A percentile compares a stretch with the other conserved stretches of the same genome.
Evolutionary conservation across 2,888 invertebrate species (phyloP).

Genomic region (Drosophila atripex): DNA sequence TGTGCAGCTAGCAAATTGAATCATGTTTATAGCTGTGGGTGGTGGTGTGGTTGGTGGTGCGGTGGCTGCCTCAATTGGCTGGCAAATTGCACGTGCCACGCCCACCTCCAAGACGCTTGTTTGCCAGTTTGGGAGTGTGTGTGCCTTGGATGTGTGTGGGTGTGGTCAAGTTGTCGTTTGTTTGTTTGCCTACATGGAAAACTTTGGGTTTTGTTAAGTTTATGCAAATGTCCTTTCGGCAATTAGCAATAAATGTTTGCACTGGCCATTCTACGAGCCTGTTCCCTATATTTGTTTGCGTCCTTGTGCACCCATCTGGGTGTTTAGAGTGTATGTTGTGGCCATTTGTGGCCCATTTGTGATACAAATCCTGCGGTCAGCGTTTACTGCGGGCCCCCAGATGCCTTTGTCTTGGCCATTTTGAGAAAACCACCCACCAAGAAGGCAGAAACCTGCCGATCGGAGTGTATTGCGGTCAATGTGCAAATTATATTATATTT

Average conservation of each 20-base stretch:
- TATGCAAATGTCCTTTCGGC: slow-evolving; percentile 75
- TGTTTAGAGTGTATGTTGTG: slow-evolving; percentile 25
- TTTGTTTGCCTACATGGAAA: slow-evolving; percentile 58
- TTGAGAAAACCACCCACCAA: slow-evolving; percentile 22
- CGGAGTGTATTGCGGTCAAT: slow-evolving; percentile 59
- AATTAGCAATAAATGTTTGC: slow-evolving; percentile 76
- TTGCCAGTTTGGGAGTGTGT: not conserved
- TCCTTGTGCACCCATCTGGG: slow-evolving; percentile 8
- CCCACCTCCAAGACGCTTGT: slow-evolving; percentile 29
- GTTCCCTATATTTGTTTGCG: not conserved
- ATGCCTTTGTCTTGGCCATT: slow-evolving; percentile 47
- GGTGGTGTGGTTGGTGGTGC: not conserved
- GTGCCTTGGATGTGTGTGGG: slow-evolving; percentile 10
- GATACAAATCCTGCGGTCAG: slow-evolving; percentile 74
- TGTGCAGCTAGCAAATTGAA: slow-evolving; percentile 56
- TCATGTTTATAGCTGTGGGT: slow-evolving; percentile 48
- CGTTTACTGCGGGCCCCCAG: slow-evolving; percentile 72
- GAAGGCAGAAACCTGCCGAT: slow-evolving; percentile 17
- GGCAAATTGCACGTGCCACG: slow-evolving; percentile 39
- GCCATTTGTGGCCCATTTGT: slow-evolving; percentile 74
- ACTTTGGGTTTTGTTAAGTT: slow-evolving; percentile 73
- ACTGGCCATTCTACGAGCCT: slow-evolving; percentile 39
- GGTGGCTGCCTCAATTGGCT: slow-evolving; percentile 33
- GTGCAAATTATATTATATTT: slow-evolving; percentile 66
- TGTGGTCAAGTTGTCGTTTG: slow-evolving; percentile 65